These are phyloP conservation scores for Alectura lathami DNA, from an alignment of 2,113 vertebrate species.

Conservation along the genomic window DNA sequence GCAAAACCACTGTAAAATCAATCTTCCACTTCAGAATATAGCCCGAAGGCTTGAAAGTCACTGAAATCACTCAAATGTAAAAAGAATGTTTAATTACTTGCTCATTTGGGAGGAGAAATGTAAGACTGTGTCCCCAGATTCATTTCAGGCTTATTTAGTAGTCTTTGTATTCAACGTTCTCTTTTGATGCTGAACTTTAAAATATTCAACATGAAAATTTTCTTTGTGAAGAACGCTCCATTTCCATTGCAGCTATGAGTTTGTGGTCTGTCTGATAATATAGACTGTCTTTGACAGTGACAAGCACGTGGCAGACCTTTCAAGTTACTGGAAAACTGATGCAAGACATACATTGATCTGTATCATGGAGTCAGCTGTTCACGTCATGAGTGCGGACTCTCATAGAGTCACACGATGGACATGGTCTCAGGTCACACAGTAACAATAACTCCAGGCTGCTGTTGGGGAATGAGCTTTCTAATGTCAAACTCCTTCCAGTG, in stretches of 20 bases:
- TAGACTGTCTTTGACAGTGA: neutral
- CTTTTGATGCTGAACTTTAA: constrained; percentile 24
- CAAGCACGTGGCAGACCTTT: neutral
- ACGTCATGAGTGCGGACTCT: neutral
- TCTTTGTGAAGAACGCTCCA: neutral
- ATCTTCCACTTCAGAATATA: constrained; percentile 17
- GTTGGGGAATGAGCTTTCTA: neutral
- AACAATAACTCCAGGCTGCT: neutral
- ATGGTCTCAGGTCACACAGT: neutral
- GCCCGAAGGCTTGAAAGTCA: constrained; percentile 24
- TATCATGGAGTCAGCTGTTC: neutral
- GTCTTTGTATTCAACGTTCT: neutral
- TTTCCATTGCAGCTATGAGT: neutral
- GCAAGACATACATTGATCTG: neutral
- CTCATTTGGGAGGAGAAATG: constrained; percentile 26
- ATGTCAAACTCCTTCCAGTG: neutral
- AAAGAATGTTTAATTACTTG: constrained; percentile 60
- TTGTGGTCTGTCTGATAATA: neutral
- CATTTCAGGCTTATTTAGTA: constrained; percentile 27
- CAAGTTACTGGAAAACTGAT: neutral
- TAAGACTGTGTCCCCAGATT: neutral
- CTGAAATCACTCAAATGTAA: constrained; percentile 29
- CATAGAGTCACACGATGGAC: rapidly evolving
- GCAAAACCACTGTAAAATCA: constrained; percentile 31
- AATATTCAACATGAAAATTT: neutral